Evolutionary conservation across 2,888 invertebrate genomes (phyloP).

Genomic region (Seladonia tumulorum): DNA sequence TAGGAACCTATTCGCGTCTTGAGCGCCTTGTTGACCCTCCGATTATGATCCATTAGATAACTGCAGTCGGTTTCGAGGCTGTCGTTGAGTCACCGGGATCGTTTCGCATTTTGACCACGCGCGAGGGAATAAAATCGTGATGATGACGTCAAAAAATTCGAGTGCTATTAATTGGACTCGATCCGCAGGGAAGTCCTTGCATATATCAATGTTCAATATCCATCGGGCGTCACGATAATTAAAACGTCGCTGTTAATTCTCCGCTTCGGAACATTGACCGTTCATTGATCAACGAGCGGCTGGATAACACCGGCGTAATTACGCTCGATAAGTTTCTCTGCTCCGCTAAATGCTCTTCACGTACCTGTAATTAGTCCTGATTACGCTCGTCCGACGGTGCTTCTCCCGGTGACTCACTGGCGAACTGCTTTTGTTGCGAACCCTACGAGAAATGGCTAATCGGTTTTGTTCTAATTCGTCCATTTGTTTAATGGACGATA

Average conservation of each 20-base stretch:
- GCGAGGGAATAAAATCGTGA: conserved; percentile 24
- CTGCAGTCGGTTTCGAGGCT: neutral
- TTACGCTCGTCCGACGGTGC: neutral
- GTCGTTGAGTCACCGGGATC: conserved; percentile 6
- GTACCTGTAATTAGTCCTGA: neutral
- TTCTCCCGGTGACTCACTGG: neutral
- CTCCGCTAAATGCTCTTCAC: neutral
- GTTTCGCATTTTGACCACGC: conserved; percentile 15
- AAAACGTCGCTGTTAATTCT: neutral
- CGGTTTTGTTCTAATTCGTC: neutral
- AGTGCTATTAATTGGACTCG: conserved; percentile 1
- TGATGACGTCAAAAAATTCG: conserved; percentile 29
- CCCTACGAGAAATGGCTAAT: neutral
- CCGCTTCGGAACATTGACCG: neutral
- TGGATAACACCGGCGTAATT: neutral
- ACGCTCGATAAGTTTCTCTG: neutral
- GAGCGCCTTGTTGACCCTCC: conserved; percentile 11
- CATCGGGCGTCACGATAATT: neutral
- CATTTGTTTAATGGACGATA: no score
- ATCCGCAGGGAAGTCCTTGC: conserved; percentile 8
- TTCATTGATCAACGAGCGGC: conserved; percentile 12
- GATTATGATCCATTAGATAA: conserved; percentile 53
- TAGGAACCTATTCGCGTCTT: neutral
- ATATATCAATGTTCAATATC: conserved; percentile 9
- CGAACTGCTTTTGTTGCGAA: neutral